Evolutionary conservation across 1,140 invertebrate genomes (phyloP), one percentile per base, ranked within the genome.

Genomic region (Solenopsis fugax): DNA sequence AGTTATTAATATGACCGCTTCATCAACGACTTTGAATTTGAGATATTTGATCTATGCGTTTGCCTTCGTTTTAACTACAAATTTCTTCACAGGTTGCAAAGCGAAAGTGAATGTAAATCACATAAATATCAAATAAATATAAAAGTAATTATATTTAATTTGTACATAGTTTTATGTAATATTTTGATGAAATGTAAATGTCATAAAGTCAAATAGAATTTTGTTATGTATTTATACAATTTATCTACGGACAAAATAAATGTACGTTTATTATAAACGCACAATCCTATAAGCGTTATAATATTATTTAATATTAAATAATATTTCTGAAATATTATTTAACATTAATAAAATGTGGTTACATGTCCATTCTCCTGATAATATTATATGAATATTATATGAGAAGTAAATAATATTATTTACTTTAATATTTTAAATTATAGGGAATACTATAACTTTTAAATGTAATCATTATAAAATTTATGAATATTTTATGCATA

Each of bases 1-100:
- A 21, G 50, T 10, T 71, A 45, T 81, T 81, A 71, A 71, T 45
- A 71, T 45, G 45, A 65, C 24, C n/a, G 54, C 18, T 29, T 29
- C 37, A 72, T 18, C 21, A 67, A 29, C 6, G 12, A 65, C 21
- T 65, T 4, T 50, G 67, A 80, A 50, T 65, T 12, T 12, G 12
- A 50, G 10, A 4, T n/a, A 67, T 67, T 67, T 24, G 0, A 67
- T 54, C 12, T 50, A 65, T 24, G 13, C 10, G 24, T 48, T 5
- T 78, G 16, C 10, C 9, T 72, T 64, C 0, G 12, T 64, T 24
- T 21, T 18, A 37, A 65, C 1, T 65, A 52, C n/a, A 24, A 24
- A 41, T 21, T 18, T 10, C 29, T 67, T 80, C 37, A n/a, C 1
- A 16, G 10, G 18, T 71, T 29, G n/a, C 16, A 54, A 52, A 54